Conservation (phyloP, 2,113 vertebrate species). For the Lepus americanus region DNA sequence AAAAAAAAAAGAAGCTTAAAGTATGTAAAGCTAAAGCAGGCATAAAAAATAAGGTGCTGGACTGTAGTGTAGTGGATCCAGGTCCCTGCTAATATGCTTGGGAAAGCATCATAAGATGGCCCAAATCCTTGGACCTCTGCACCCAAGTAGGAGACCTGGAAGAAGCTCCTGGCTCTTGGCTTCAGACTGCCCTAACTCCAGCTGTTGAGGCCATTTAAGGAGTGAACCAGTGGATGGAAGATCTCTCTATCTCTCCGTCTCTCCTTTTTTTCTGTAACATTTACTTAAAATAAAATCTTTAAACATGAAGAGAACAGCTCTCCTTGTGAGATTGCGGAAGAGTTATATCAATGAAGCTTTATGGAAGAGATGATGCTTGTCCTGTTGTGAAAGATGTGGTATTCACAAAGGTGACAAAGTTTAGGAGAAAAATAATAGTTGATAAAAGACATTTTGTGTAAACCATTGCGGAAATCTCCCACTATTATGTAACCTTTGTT, state of each 20-base stretch:
- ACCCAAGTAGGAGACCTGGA: too few species aligned
- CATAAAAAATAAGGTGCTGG: conserved; percentile 16
- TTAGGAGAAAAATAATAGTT: neutral
- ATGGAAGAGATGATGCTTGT: neutral
- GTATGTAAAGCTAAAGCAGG: neutral
- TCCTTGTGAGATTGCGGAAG: neutral
- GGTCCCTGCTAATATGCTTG: too few species aligned
- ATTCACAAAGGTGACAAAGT: neutral
- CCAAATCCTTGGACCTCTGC: too few species aligned
- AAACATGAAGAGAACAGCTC: neutral
- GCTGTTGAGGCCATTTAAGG: too few species aligned
- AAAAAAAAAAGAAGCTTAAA: conserved; percentile 47
- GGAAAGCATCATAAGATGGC: too few species aligned
- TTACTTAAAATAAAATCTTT: too few species aligned
- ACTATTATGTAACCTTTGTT: neutral
- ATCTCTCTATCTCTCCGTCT: too few species aligned
- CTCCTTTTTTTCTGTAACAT: too few species aligned
- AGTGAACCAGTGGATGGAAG: too few species aligned
- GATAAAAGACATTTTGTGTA: neutral
- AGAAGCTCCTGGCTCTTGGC: too few species aligned
- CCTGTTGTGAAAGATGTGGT: neutral
- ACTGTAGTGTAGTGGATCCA: neutral
- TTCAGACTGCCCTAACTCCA: too few species aligned
- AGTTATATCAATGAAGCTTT: neutral
- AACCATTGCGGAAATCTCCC: neutral